Evolutionary conservation across 2,797 vertebrate genomes (phyloP), one percentile per base, ranked within the genome.

Genomic region (Acanthurus lineatus): DNA sequence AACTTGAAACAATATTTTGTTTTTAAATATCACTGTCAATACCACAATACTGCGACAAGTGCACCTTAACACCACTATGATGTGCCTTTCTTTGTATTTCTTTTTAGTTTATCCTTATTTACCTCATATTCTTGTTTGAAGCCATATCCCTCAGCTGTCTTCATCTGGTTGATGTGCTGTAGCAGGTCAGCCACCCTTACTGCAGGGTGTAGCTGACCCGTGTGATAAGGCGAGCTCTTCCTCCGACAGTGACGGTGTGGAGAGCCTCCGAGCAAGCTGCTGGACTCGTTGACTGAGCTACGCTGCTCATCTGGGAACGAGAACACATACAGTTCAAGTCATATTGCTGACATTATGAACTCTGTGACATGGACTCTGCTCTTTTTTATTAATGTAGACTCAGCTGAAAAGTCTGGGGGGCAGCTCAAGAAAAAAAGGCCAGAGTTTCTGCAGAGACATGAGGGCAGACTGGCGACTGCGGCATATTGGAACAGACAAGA

Each of bases 111-210:
- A 42, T 38, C 58, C 5, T 15, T 19, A 52, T 73, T 90, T 85
- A 98, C 98, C 97, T 99, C 96, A 0, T 98, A 99, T 87, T 99
- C 98, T 82, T 99, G 97, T 86, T 97, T 99, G 94, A 99, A 99
- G 88, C 98, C 97, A 0, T 99, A 99, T n/a, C 97, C 97, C 86
- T 99, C 97, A 0, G 96, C 96, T 0, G 97, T 98, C 92, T 99
- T 99, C 98, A 99, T 99, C 94, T 99, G 98, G 93, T 97, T 98
- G 95, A 99, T 99, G 84, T 99, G 97, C 88, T 99, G 97, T 16
- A 99, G 96, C 17, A 99, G 96, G 88, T 99, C 97, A 0, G 97
- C 97, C 81, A 99, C 97, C 0, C 97, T 93, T 25, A 99, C 97
- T 0, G 97, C 97, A 0, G 97, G 98, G 83, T 98, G 97, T 52